Evolutionary conservation across 2,113 vertebrate genomes (phyloP), one percentile per base, ranked within the genome.

Genomic region (Centrocercus urophasianus): DNA sequence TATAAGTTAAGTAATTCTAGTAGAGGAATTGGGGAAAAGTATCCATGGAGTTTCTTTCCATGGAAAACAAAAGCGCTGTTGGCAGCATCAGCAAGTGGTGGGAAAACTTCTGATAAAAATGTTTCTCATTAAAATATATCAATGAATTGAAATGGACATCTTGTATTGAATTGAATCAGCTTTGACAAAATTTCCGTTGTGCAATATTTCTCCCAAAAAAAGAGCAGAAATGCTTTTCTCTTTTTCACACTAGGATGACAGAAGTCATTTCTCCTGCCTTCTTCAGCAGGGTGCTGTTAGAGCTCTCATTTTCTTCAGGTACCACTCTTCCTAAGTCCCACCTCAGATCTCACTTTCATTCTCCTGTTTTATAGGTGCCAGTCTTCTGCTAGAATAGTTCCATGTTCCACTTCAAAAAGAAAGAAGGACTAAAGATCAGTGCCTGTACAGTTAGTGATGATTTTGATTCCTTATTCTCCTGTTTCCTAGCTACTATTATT

Each of bases 401-500:
- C 56, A 80, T 48, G 38, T 67, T 90, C 18, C 22, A 42, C 25
- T 88, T 94, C 47, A 88, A 94, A 86, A 91, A 87, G 40, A 83
- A 90, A 84, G 40, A 48, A 83, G 25, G 32, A 43, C 24, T 77
- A 34, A 4, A 93, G 47, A 86, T 64, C 38, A 56, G 42, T 1
- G 6, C 20, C 94, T 64, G 59, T 47, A 61, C 34, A 86, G 42
- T 80, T 91, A 90, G 80, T 75, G 76, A 83, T 60, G 34, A 72
- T 90, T 91, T 74, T 61, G 45, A 69, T 24, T 86, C 69, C 43
- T 65, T 75, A 64, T 42, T 74, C 83, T 83, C 25, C 78, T 72
- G 32, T 93, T 93, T 95, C 83, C 86, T 92, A 93, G 69, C 8
- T 95, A 88, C 86, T 80, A 50, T 57, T 83, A 56, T 80, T 91